Base-by-base conservation (phyloP, 1,140 invertebrate species). In the Meloidogyne hapla region DNA sequence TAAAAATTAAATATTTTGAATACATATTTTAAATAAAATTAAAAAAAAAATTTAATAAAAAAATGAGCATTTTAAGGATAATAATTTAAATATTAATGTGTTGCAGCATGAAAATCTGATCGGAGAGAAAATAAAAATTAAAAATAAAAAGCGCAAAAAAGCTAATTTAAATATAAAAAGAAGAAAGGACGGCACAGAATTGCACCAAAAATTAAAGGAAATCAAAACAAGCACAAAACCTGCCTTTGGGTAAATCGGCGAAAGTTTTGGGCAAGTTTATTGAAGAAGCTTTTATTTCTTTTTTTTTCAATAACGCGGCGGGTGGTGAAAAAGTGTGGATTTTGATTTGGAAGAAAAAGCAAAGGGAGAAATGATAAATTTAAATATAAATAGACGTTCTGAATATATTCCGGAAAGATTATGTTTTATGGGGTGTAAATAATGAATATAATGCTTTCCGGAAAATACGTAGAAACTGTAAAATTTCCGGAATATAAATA, bases 281-380 rank as follows among this genome's bases (percentile, higher is more conserved):
- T 56, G 48, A 8, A 56, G n/a, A 56, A n/a, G 18, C 15, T 48
- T 5, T 18, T 48, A n/a, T n/a, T 56, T 21, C 18, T 13, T 6
- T 9, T 56, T 56, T 56, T 56, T 56, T 56, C 48, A 56, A n/a
- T 56, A 56, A 56, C 48, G 48, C 48, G 48, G 48, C 48, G 48
- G 48, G 48, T 56, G 48, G 33, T 33, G 33, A 33, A 8, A 33
- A 33, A 3, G 33, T 33, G 33, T 33, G 48, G 48, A 56, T 56
- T n/a, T 56, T n/a, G n/a, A n/a, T n/a, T 12, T 42, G 40, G 13
- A 15, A 13, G 40, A 42, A 48, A 18, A 15, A 18, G 5, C 5
- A 56, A 56, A 21, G 48, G n/a, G 48, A 56, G 18, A 45, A 45
- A n/a, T n/a, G 48, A n/a, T 18, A n/a, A 56, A n/a, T 56, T 56